phyloP scores from a whole-genome alignment of 2,888 invertebrate genomes.

The Troglohyphantes excavatus region DNA sequence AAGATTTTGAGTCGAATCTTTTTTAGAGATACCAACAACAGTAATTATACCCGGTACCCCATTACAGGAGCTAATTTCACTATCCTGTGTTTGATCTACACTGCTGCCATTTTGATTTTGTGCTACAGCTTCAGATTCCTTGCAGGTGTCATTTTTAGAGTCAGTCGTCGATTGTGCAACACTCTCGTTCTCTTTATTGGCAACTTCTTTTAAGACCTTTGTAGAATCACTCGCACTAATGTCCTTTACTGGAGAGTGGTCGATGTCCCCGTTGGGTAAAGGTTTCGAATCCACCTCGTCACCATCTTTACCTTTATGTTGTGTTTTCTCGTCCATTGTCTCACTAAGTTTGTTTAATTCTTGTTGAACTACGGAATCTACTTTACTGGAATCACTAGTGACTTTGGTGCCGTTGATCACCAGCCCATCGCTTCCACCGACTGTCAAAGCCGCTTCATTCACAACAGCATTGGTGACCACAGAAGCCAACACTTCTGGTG shows the following conservation, averaged over 20 bases:
- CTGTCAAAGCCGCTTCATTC: constrained; percentile 64
- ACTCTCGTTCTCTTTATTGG: not conserved
- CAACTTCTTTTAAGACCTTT: not conserved
- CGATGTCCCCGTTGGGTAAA: constrained; percentile 69
- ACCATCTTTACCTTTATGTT: constrained; percentile 25
- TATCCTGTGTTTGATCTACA: constrained; percentile 1
- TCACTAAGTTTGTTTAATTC: constrained; percentile 68
- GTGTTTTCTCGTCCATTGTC: constrained; percentile 31
- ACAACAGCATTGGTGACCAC: constrained; percentile 75
- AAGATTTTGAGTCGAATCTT: constrained; percentile 27
- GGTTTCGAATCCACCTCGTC: constrained; percentile 22
- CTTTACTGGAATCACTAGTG: constrained; percentile 69
- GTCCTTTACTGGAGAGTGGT: constrained; percentile 58
- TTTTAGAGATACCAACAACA: constrained; percentile 66
- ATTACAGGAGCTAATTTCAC: constrained; percentile 42
- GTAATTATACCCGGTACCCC: constrained; percentile 73
- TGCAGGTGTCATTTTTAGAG: not conserved
- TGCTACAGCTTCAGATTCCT: constrained; percentile 4
- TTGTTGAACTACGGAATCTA: constrained; percentile 74
- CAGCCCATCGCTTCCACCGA: constrained; percentile 49
- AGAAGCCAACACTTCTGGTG: constrained; percentile 71
- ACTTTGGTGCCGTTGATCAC: constrained; percentile 38
- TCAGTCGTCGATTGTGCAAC: not conserved
- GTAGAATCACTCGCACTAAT: not conserved
- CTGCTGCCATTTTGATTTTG: not conserved